A percentile compares a stretch with the other conserved stretches of the same genome.
Evolutionary conservation across 2,888 invertebrate species (phyloP).

Genomic region (Agrotis segetum): DNA sequence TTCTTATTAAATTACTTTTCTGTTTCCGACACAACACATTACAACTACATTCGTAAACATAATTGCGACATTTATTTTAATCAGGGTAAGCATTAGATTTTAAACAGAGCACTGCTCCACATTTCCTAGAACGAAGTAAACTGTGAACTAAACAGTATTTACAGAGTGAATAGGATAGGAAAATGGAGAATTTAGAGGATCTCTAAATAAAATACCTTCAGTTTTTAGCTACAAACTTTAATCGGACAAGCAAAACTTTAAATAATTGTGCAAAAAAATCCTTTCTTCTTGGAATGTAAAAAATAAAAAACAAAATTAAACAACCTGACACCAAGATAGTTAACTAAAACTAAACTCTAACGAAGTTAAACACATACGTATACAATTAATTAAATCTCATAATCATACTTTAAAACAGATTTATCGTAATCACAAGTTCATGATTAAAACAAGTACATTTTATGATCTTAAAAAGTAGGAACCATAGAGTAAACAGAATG

Average conservation of each 20-base stretch:
- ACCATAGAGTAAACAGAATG: conserved; percentile 77
- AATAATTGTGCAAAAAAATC: conserved; percentile 80
- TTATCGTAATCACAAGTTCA: conserved; percentile 87
- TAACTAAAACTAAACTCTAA: conserved; percentile 59
- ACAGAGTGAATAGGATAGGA: neutral
- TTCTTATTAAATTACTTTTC: too few relatives aligned
- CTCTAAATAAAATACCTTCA: conserved; percentile 47
- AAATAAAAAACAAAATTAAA: conserved; percentile 73
- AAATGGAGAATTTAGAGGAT: neutral
- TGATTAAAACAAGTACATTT: conserved; percentile 84
- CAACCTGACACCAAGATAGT: conserved; percentile 61
- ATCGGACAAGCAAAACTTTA: conserved; percentile 84
- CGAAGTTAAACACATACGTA: conserved; percentile 67
- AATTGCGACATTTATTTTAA: neutral
- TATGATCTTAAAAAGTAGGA: conserved; percentile 67
- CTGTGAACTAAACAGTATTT: neutral
- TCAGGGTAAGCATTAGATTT: conserved; percentile 16
- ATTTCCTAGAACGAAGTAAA: too few relatives aligned
- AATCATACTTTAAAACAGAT: conserved; percentile 86
- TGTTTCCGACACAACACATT: too few relatives aligned
- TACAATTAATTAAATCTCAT: conserved; percentile 78
- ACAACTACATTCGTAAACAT: conserved; percentile 11
- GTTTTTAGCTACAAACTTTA: conserved; percentile 72
- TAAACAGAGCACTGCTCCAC: too few relatives aligned
- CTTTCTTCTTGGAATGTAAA: conserved; percentile 65